phyloP scores from a whole-genome alignment of 2,888 invertebrate species.

The Dioctria rufipes region DNA sequence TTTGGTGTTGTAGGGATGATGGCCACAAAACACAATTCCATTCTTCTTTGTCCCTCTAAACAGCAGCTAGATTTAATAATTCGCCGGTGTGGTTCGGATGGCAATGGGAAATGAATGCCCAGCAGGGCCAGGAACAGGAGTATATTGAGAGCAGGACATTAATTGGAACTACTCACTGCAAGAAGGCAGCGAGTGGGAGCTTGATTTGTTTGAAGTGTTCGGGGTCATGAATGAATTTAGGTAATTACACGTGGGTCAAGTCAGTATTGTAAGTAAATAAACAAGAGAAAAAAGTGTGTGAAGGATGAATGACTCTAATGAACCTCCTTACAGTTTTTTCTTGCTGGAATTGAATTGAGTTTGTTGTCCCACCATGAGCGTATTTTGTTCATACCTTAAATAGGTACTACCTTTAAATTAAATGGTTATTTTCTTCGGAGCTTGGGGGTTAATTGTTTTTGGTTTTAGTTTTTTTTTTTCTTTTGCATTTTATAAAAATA shows the following conservation, averaged over 20 bases:
- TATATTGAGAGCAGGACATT: constrained; percentile 40
- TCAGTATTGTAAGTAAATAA: constrained; percentile 50
- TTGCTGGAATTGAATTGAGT: background rate
- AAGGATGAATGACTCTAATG: constrained; percentile 13
- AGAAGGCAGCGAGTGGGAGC: constrained; percentile 13
- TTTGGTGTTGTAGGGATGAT: constrained; percentile 26
- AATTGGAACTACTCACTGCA: constrained; percentile 23
- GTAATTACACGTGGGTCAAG: constrained; percentile 49
- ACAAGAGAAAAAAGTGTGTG: background rate
- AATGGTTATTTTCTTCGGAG: too few species aligned
- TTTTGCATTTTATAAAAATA: too few species aligned
- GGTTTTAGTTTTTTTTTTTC: too few species aligned
- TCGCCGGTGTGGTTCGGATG: background rate
- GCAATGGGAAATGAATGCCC: constrained; percentile 19
- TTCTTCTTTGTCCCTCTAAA: background rate
- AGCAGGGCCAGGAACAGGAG: background rate
- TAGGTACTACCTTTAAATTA: background rate
- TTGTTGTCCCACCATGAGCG: background rate
- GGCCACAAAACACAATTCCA: constrained; percentile 44
- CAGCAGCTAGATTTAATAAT: constrained; percentile 36
- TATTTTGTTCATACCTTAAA: background rate
- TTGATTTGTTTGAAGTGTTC: constrained; percentile 47
- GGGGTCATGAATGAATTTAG: constrained; percentile 52
- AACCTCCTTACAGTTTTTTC: background rate
- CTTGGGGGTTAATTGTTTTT: too few species aligned